Evolutionary conservation across 2,113 vertebrate species (phyloP), one percentile per base, ranked within the genome.

Genomic region (Thermophis baileyi): DNA sequence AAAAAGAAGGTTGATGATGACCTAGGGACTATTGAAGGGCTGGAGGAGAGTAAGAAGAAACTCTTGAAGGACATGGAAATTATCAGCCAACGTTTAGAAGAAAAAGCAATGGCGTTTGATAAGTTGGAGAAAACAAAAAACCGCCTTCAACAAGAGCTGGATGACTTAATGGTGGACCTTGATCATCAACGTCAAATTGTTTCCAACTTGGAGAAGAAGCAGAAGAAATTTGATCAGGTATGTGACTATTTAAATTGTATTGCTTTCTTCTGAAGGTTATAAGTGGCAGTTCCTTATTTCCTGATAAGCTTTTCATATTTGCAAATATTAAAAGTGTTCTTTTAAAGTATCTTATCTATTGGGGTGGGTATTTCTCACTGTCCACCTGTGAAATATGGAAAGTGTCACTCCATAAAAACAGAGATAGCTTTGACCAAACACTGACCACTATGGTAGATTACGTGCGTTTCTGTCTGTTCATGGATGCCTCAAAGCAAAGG

Each of bases 191-290:
- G 99, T 89, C 99, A 99, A 96, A 99, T 99, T 0, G 99, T 99
- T 86, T 99, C 99, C 85, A 99, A 98, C 97, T 92, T 99, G 95
- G 99, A 99, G 97, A 99, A 99, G 95, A 99, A 99, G 94, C 99
- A 99, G 97, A 99, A 99, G 97, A 99, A 99, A 95, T 99, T 99
- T 86, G 99, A 99, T 94, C 99, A 99, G 98, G 99, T 99, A 97
- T 6, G 46, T 0, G 1, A 3, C 0, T 24, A 69, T 18, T 88
- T 88, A 35, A 53, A 69, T 63, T 47, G 0, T 88, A 1, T 69
- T 63, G 46, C 24, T 88, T 40, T 24, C 85, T 14, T 2, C 54
- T 49, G 49, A n/a, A 25, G 90, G 0, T 6, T 24, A 53, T 0
- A 88, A 35, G 2, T 11, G 9, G 24, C 44, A 50, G 47, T 60